phyloP scores from a whole-genome alignment of 2,888 invertebrate species.

The Phragmatobia fuliginosa region DNA sequence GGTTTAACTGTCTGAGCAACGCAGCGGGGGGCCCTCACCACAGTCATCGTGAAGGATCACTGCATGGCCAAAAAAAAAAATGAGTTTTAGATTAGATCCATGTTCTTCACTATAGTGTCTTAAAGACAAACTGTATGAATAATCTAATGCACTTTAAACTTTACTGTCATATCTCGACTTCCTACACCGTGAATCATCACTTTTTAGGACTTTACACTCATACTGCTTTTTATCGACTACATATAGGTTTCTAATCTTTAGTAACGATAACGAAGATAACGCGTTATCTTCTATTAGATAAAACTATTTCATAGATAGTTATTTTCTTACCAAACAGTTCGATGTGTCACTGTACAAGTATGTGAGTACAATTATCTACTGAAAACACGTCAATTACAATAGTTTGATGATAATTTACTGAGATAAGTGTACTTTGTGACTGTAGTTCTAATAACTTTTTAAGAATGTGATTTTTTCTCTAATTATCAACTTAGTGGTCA shows the following conservation, averaged over 20 bases:
- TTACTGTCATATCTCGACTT: background rate
- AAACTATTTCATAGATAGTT: background rate
- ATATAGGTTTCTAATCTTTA: background rate
- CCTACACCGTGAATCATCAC: background rate
- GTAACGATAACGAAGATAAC: background rate
- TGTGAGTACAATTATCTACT: background rate
- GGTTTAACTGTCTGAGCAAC: no score
- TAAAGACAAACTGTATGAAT: no score
- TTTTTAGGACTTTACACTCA: background rate
- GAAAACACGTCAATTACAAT: background rate
- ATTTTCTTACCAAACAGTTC: background rate
- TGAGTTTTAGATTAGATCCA: no score
- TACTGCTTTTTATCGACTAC: background rate
- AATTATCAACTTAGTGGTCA: background rate
- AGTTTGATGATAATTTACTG: background rate
- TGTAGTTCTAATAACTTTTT: background rate
- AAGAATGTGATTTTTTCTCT: no score
- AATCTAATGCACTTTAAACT: background rate
- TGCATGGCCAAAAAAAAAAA: no score
- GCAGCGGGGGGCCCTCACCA: no score
- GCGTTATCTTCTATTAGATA: constrained; percentile 1
- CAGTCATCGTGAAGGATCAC: no score
- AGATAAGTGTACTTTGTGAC: background rate
- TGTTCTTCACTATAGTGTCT: no score
- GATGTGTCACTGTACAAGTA: background rate